Base-by-base conservation (phyloP, 2,113 vertebrate species). In the Neolamprologus falcicula region DNA sequence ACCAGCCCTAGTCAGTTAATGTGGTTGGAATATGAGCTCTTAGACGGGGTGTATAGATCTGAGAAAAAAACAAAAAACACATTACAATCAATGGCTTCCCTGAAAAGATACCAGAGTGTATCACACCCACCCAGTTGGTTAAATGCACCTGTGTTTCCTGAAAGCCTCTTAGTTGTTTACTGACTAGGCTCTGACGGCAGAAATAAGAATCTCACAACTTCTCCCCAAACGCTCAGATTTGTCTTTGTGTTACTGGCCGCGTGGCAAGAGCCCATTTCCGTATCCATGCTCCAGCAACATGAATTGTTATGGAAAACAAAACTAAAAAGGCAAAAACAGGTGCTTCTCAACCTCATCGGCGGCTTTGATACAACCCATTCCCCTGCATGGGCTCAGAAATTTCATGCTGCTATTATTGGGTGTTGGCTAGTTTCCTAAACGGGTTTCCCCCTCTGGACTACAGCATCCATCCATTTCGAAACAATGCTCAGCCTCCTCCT, bases 11-110 rank as follows among this genome's bases (percentile, higher is more conserved):
- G 85, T 92, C 92, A 89, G 93, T 91, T 95, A 95, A 95, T 95
- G 96, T 92, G 88, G 73, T 80, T 89, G 95, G 85, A 96, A 96
- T 94, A 93, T 93, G 94, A 97, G 96, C 93, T 90, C 83, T 90
- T 80, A 85, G 91, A 90, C 81, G 50, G 90, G 47, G 93, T 83
- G 13, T 89, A 93, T 87, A 9, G 89, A 91, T 91, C 90, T 84
- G 90, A 88, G 86, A 35, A 63, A 35, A 83, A 61, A 33, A 59
- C 55, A 59, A 86, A 76, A 93, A 93, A 92, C 87, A 86, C 88
- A 92, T 37, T 80, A 55, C 89, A 93, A 95, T 95, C 95, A 90
- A 93, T 94, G 86, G 78, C 93, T 94, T 96, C 92, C 92, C 93
- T 93, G 92, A 94, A 95, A 93, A 93, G 90, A 93, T 84, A 92